These are phyloP conservation scores for Betta splendens DNA, from an alignment of 2,797 vertebrate genomes.

Conservation along the genomic window DNA sequence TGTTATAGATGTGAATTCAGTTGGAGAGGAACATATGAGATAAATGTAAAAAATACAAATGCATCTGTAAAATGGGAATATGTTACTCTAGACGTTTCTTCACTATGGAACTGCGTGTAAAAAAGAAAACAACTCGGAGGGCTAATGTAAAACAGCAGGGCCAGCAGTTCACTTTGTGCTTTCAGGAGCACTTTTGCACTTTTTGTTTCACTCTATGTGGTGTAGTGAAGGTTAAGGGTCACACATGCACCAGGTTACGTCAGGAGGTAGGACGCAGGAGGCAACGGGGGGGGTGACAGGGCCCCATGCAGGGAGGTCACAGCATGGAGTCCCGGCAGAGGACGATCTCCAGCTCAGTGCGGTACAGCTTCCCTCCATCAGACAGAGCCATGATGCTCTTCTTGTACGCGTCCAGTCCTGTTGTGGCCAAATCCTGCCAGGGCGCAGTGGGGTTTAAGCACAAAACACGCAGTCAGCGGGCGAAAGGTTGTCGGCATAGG, in stretches of 20 bases:
- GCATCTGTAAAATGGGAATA: conserved; percentile 44
- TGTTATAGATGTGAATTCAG: conserved; percentile 28
- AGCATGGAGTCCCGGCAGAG: conserved; percentile 91
- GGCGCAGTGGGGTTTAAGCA: background rate
- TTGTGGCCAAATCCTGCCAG: conserved; percentile 85
- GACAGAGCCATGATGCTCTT: conserved; percentile 96
- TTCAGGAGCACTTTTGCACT: conserved; percentile 53
- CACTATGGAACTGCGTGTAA: conserved; percentile 34
- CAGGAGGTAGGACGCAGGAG: conserved; percentile 47
- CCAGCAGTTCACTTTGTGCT: conserved; percentile 55
- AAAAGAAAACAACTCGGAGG: conserved; percentile 17
- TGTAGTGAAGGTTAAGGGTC: conserved; percentile 51
- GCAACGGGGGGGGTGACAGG: conserved; percentile 15
- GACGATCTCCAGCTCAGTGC: conserved; percentile 94
- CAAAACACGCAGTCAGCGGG: conserved; percentile 13
- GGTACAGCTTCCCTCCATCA: conserved; percentile 92
- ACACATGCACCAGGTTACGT: conserved; percentile 79
- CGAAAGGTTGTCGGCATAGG: conserved; percentile 1
- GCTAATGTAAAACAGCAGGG: conserved; percentile 40
- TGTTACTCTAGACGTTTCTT: conserved; percentile 29
- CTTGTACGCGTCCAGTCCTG: conserved; percentile 87
- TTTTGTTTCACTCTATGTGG: conserved; percentile 58
- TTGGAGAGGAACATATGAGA: conserved; percentile 28
- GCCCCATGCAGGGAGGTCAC: conserved; percentile 78
- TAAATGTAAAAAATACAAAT: conserved; percentile 58